Conservation (phyloP, 2,797 vertebrate genomes). For the Acrocephalus scirpaceus region DNA sequence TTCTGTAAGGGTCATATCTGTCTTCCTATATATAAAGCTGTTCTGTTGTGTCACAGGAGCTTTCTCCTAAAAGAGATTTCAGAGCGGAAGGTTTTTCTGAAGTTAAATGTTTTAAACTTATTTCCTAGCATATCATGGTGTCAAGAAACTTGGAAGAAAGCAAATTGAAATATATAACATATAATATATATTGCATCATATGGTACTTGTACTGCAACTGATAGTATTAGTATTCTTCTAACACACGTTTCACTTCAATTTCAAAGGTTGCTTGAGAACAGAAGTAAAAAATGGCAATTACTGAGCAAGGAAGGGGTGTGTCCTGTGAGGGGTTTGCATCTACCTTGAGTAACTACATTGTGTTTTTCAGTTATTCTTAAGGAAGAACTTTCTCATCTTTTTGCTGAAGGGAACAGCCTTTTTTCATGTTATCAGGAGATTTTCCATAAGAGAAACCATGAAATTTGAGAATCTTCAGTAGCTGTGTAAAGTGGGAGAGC, state of each 20-base stretch:
- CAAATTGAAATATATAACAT: background rate
- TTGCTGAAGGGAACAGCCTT: background rate
- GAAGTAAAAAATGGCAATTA: background rate
- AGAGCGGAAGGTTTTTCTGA: conserved; percentile 24
- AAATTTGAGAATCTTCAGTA: background rate
- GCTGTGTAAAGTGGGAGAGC: background rate
- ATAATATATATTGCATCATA: background rate
- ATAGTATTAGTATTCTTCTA: background rate
- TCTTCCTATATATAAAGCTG: background rate
- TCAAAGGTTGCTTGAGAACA: background rate
- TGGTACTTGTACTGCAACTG: background rate
- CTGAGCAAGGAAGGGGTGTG: background rate
- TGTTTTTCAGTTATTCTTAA: background rate
- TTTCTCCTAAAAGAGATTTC: conserved; percentile 48
- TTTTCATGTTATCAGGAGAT: background rate
- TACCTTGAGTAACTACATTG: background rate
- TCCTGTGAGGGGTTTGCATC: background rate
- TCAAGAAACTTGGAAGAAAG: conserved; percentile 13
- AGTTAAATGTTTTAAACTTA: conserved; percentile 47
- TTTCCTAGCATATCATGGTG: conserved; percentile 21
- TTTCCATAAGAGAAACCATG: background rate
- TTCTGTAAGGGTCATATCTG: background rate
- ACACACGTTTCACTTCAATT: background rate
- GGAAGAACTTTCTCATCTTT: background rate
- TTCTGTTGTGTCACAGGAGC: background rate